Base-by-base conservation (phyloP, 1,140 invertebrate species). In the Drosophila willistoni region DNA sequence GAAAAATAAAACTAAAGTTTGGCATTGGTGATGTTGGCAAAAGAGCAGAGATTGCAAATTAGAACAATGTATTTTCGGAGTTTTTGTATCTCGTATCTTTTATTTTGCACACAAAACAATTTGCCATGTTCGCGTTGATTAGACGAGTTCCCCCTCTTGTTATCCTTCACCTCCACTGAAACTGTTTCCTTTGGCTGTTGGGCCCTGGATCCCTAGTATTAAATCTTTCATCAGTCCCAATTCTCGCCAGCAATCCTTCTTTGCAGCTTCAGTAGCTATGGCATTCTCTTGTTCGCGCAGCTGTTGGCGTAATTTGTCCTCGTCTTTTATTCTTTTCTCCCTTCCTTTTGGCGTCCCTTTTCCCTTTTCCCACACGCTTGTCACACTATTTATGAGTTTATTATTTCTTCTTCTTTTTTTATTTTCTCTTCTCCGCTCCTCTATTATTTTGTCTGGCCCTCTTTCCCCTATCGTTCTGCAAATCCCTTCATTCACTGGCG, bases 321-420 rank as follows among this genome's bases (percentile, higher is more conserved):
- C 73, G 56, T 59, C 56, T 36, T 59, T 36, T 51, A 51, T 51
- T 19, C 17, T 22, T 22, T 51, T 7, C 17, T 19, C 14, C 17
- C 17, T 22, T 4, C 17, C 19, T 22, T 51, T 12, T 22, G 1
- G 64, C 73, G 9, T 61, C 55, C 13, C 34, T 29, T 51, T 51
- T 12, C 13, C 34, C 19, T 51, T 51, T 12, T 51, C 44, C 44
- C 44, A 51, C 44, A 51, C 44, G 44, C 71, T 71, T 79, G 77
- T 76, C 77, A 79, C 68, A 76, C 68, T 79, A 79, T 79, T 79
- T 79, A 79, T 72, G 77, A 79, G 77, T 79, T 79, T 76, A 79
- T 79, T 79, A 79, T 79, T 79, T 76, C 66, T 72, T 51, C 17
- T 47, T 25, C 4, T 25, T 25, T 25, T 25, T 25, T 2, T 22